Conservation (phyloP, 2,888 invertebrate species). For the Apamea monoglypha region DNA sequence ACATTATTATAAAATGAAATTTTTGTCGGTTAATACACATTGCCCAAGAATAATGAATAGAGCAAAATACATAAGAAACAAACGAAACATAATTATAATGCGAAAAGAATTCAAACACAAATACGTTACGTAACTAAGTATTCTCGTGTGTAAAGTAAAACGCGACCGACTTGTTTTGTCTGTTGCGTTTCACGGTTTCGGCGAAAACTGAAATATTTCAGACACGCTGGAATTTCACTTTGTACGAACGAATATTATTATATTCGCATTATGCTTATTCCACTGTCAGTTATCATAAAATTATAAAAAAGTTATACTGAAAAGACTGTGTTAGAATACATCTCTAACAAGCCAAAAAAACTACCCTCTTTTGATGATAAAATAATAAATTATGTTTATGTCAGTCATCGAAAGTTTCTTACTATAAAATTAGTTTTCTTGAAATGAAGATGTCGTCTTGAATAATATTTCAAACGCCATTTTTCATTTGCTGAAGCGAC, state of each 20-base stretch:
- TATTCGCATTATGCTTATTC: neutral
- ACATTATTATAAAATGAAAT: neutral
- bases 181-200: conserved; percentile 16
- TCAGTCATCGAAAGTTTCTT: neutral
- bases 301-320: conserved; percentile 1
- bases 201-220: conserved; percentile 36
- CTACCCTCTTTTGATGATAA: neutral
- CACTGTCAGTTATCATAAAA: neutral
- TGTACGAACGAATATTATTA: conserved; percentile 14
- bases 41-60: neutral
- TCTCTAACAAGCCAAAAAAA: neutral
- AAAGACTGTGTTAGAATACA: neutral
- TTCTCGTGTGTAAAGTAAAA: neutral
- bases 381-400: conserved; percentile 15
- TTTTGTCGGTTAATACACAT: neutral
- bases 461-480: conserved; percentile 42
- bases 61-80: neutral
- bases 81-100: conserved; percentile 16
- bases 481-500: conserved; percentile 43
- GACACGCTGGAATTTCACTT: conserved; percentile 31
- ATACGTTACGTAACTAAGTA: conserved; percentile 15
- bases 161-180: conserved; percentile 4
- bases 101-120: conserved; percentile 29
- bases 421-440: conserved; percentile 4
- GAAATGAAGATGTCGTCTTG: conserved; percentile 35